These are phyloP conservation scores for Lytechinus pictus DNA, from an alignment of 35 echinoderm and acorn worm species.

Conservation along the genomic window DNA sequence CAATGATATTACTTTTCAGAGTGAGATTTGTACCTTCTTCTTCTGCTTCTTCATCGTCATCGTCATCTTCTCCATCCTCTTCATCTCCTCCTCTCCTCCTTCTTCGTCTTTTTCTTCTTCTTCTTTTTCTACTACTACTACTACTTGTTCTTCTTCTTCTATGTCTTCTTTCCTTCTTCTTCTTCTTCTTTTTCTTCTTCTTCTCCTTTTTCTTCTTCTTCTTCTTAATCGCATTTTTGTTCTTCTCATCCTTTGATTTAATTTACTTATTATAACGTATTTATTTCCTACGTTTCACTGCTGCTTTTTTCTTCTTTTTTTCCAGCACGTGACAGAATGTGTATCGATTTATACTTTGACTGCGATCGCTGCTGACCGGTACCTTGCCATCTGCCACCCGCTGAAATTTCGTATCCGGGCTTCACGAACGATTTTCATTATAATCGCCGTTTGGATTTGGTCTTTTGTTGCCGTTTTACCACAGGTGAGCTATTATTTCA, in stretches of 20 bases:
- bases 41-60: too few relatives aligned
- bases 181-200: neutral
- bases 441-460: conserved; percentile 76
- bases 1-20: too few relatives aligned
- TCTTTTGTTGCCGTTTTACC: conserved; percentile 75
- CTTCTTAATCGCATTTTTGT: too few relatives aligned
- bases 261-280: too few relatives aligned
- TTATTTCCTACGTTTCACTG: too few relatives aligned
- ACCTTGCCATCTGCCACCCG: conserved; percentile 93
- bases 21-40: too few relatives aligned
- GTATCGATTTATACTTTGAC: conserved; percentile 91
- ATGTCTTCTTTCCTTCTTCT: neutral
- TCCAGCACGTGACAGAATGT: conserved; percentile 76
- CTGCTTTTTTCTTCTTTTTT: neutral
- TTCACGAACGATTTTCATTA: conserved; percentile 68
- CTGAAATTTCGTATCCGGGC: conserved; percentile 89
- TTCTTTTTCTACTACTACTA: too few relatives aligned
- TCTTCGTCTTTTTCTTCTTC: neutral
- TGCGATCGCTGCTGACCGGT: conserved; percentile 91
- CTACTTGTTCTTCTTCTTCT: neutral
- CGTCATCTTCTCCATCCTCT: too few relatives aligned
- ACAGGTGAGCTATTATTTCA: neutral
- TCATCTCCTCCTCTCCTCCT: neutral
- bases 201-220: too few relatives aligned
- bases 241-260: too few relatives aligned